Percentiles rank a stretch among this genome's conserved stretches.
Evolutionary conservation across 2,888 invertebrate genomes (phyloP).

Genomic region (Amphipyra tragopoginis): DNA sequence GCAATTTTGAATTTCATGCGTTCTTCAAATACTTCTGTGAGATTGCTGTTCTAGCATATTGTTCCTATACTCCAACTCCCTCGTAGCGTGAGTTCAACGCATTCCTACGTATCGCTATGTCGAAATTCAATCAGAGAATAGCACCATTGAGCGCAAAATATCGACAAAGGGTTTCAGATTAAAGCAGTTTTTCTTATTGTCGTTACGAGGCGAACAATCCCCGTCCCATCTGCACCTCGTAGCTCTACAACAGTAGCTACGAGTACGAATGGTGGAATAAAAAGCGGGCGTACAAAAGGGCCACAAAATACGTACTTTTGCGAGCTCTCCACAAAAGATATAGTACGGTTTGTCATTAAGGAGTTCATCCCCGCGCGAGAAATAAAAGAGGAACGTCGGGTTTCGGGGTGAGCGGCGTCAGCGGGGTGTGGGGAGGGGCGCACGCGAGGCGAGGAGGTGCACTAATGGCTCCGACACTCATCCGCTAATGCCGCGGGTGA

Average conservation of each 20-base stretch:
- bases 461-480: slow-evolving; percentile 90
- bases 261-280: slow-evolving; percentile 77
- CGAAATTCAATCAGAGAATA: slow-evolving; percentile 65
- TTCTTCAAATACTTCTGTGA: slow-evolving; percentile 28
- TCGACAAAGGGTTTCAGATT: slow-evolving; percentile 73
- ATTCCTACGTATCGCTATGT: slow-evolving; percentile 54
- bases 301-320: slow-evolving; percentile 90
- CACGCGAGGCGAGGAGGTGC: slow-evolving; percentile 72
- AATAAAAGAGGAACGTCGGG: slow-evolving; percentile 88
- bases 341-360: slow-evolving; percentile 90
- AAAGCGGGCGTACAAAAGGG: slow-evolving; percentile 88
- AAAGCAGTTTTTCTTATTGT: slow-evolving; percentile 78
- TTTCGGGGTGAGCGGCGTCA: slow-evolving; percentile 74
- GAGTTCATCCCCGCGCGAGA: slow-evolving; percentile 90
- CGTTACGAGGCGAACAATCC: slow-evolving; percentile 73
- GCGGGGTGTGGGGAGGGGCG: slow-evolving; percentile 58
- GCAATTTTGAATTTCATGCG: slow-evolving; percentile 24
- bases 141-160: slow-evolving; percentile 63
- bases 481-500: slow-evolving; percentile 90
- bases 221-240: slow-evolving; percentile 74
- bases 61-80: slow-evolving; percentile 30
- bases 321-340: slow-evolving; percentile 90
- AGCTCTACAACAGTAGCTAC: slow-evolving; percentile 67
- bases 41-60: slow-evolving; percentile 23
- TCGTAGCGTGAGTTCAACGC: slow-evolving; percentile 31